A percentile compares a stretch with the other conserved stretches of the same genome.
These are phyloP conservation scores for Clistopyga incitator DNA, from an alignment of 2,888 invertebrate genomes.

Conservation along the genomic window DNA sequence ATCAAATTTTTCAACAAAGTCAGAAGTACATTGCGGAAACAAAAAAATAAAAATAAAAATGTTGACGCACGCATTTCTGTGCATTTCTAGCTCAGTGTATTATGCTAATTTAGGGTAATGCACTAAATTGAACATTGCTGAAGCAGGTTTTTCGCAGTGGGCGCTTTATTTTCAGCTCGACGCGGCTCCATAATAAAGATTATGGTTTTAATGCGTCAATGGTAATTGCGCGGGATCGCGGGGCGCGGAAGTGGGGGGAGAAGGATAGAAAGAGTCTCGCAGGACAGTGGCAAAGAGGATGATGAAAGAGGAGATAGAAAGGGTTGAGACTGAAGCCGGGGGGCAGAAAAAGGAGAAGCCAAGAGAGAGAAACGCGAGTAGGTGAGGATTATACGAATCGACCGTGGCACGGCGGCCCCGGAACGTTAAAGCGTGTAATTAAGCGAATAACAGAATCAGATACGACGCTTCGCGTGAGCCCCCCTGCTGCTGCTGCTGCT, in stretches of 20 bases:
- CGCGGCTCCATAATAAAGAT: constrained; percentile 54
- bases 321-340: constrained; percentile 60
- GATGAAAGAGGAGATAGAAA: constrained; percentile 53
- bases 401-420: constrained; percentile 76
- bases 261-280: constrained; percentile 41
- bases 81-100: constrained; percentile 13
- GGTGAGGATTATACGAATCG: constrained; percentile 80
- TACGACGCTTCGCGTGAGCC: constrained; percentile 79
- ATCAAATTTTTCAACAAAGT: too few species aligned
- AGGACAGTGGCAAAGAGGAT: constrained; percentile 25
- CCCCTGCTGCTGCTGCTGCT: constrained; percentile 71
- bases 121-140: neutral
- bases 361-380: constrained; percentile 73
- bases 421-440: constrained; percentile 81
- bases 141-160: constrained; percentile 29
- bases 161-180: constrained; percentile 23
- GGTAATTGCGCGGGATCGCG: constrained; percentile 70
- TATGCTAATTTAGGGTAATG: neutral
- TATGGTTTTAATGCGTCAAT: constrained; percentile 55
- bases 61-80: neutral
- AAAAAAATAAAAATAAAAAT: too few species aligned
- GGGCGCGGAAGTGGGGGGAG: constrained; percentile 8
- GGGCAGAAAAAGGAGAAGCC: constrained; percentile 70
- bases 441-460: constrained; percentile 83
- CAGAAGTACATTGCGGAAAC: too few species aligned